Percentiles rank a stretch among this genome's conserved stretches.
Conservation (phyloP, 2,888 invertebrate species). For the Netelia melanura region DNA sequence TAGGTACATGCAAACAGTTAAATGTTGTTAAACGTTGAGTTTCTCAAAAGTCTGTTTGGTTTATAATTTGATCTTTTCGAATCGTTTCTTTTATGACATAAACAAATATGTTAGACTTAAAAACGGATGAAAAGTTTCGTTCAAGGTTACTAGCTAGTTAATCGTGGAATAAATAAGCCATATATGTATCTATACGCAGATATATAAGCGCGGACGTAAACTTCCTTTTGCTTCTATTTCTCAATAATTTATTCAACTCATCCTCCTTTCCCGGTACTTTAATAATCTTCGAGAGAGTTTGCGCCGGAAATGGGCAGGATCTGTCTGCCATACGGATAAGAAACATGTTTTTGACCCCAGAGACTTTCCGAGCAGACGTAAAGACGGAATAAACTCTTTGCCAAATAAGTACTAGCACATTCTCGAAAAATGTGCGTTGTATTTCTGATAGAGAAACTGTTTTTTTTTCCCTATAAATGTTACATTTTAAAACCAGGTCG, state of each 20-base stretch:
- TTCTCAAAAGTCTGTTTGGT: too few relatives aligned
- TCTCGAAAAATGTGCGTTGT: too few relatives aligned
- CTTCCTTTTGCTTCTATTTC: slow-evolving; percentile 19
- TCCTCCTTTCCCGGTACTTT: not conserved
- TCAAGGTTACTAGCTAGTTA: too few relatives aligned
- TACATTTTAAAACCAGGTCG: too few relatives aligned
- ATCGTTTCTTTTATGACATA: too few relatives aligned
- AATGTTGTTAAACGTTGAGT: too few relatives aligned
- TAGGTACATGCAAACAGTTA: too few relatives aligned
- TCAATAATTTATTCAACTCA: slow-evolving; percentile 29
- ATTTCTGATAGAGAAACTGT: not conserved
- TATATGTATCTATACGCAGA: not conserved
- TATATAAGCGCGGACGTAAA: not conserved
- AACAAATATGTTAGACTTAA: too few relatives aligned
- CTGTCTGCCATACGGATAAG: not conserved
- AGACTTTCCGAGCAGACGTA: not conserved
- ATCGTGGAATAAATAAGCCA: too few relatives aligned
- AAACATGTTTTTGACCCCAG: slow-evolving; percentile 15
- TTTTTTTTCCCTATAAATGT: not conserved
- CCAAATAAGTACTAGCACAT: too few relatives aligned
- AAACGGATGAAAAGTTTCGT: too few relatives aligned
- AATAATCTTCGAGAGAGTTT: slow-evolving; percentile 1
- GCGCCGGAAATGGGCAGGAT: slow-evolving; percentile 2
- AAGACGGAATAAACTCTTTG: not conserved
- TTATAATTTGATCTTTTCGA: too few relatives aligned